A percentile compares a stretch with the other conserved stretches of the same genome.
phyloP scores from a whole-genome alignment of 2,888 invertebrate genomes.

The Meloe dianella region DNA sequence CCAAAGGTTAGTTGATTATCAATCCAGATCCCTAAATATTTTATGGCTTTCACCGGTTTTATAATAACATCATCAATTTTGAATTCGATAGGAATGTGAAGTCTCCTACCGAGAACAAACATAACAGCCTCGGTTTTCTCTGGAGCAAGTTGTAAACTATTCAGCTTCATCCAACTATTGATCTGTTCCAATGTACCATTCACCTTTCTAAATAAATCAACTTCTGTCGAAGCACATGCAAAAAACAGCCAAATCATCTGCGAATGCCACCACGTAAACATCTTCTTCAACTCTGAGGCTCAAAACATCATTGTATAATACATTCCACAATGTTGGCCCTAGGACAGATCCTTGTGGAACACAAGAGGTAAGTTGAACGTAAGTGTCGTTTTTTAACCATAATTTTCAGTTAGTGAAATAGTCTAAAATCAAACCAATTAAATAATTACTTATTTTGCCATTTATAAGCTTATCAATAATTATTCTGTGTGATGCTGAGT shows the following conservation, averaged over 20 bases:
- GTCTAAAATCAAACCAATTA: background rate
- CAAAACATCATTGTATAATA: conserved; percentile 9
- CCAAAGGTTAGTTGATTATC: background rate
- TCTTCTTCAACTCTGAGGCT: background rate
- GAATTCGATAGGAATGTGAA: too few species aligned
- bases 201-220: too few species aligned
- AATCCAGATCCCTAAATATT: background rate
- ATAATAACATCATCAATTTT: too few species aligned
- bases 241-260: too few species aligned
- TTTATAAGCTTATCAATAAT: background rate
- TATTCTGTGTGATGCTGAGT: background rate
- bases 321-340: conserved; percentile 12
- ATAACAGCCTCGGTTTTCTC: too few species aligned
- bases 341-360: conserved; percentile 16
- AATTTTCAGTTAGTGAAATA: background rate
- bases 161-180: too few species aligned
- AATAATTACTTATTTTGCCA: background rate
- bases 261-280: too few species aligned
- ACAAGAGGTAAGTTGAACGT: background rate
- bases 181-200: too few species aligned
- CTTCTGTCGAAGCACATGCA: too few species aligned
- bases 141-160: too few species aligned
- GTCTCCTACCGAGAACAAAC: too few species aligned
- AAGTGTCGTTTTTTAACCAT: background rate
- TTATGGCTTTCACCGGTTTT: background rate